A percentile compares a stretch with the other conserved stretches of the same genome.
Evolutionary conservation across 2,113 vertebrate species (phyloP).

Genomic region (Oryzias woworae): DNA sequence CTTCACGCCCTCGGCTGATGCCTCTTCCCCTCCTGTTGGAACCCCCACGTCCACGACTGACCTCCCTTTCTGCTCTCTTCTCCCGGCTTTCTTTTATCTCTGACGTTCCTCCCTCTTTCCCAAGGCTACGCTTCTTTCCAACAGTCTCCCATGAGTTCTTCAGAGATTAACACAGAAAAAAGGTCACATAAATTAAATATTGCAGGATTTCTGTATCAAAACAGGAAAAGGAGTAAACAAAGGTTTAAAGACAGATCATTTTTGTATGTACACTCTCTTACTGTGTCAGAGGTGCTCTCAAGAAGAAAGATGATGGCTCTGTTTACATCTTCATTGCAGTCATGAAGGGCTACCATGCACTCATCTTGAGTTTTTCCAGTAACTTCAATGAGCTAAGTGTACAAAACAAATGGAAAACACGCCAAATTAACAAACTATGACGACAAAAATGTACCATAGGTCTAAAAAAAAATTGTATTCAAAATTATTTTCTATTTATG

Average conservation of each 20-base stretch:
- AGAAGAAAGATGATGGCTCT: conserved; percentile 95
- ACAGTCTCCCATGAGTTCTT: conserved; percentile 98
- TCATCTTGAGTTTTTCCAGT: conserved; percentile 95
- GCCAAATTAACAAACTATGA: not conserved
- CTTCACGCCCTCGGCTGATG: conserved; percentile 84
- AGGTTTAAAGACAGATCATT: not conserved
- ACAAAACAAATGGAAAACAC: not conserved
- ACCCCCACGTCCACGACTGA: conserved; percentile 83
- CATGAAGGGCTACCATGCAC: conserved; percentile 92
- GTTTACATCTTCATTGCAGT: conserved; percentile 93
- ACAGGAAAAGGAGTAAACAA: not conserved
- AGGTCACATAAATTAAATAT: too few relatives aligned
- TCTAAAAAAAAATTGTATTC: not conserved
- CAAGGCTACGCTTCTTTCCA: conserved; percentile 91
- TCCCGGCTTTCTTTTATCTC: conserved; percentile 92
- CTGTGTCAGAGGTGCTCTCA: conserved; percentile 90
- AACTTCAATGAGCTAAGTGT: conserved; percentile 91
- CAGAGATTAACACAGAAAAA: not conserved
- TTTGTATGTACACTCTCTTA: conserved; percentile 49
- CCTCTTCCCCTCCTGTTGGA: conserved; percentile 86
- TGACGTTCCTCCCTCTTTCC: conserved; percentile 82
- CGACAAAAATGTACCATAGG: not conserved
- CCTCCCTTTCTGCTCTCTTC: conserved; percentile 86
- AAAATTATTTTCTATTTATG: not conserved
- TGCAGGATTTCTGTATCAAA: too few relatives aligned